Conservation (phyloP, 2,888 invertebrate genomes). For the Capitulum mitella region DNA sequence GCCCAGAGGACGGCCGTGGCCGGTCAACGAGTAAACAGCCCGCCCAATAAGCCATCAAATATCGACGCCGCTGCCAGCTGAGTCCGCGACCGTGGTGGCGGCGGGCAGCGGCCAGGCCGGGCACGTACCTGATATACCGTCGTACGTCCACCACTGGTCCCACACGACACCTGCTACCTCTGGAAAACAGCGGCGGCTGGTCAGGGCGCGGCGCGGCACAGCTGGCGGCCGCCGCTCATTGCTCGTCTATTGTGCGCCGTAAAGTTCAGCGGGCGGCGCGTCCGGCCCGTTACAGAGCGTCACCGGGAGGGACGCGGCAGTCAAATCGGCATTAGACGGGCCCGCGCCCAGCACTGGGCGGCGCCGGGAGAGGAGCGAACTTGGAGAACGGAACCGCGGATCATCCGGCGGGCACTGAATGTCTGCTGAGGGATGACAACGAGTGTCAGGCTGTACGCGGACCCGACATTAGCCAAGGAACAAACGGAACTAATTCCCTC, state of each 20-base stretch:
- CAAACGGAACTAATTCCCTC: too few relatives aligned
- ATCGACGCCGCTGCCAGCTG: neutral
- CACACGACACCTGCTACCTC: neutral
- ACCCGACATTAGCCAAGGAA: too few relatives aligned
- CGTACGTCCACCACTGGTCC: constrained; percentile 19
- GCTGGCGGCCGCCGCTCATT: neutral
- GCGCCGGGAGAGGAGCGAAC: neutral
- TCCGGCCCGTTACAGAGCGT: neutral
- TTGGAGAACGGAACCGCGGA: too few relatives aligned
- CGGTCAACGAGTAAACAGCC: neutral
- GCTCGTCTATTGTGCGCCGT: neutral
- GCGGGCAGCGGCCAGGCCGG: neutral
- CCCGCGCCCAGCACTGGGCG: neutral
- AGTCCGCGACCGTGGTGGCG: neutral
- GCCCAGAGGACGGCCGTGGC: too few relatives aligned
- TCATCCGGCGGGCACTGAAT: too few relatives aligned
- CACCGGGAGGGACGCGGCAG: neutral
- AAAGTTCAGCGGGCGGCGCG: neutral
- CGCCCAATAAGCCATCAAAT: neutral
- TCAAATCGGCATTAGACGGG: neutral
- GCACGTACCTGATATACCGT: constrained; percentile 18
- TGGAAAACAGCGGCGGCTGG: neutral
- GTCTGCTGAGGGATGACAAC: too few relatives aligned
- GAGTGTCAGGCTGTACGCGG: too few relatives aligned
- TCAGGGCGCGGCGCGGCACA: neutral